These are phyloP conservation scores for Phrynocephalus forsythii DNA, from an alignment of 2,797 vertebrate genomes.

Conservation along the genomic window DNA sequence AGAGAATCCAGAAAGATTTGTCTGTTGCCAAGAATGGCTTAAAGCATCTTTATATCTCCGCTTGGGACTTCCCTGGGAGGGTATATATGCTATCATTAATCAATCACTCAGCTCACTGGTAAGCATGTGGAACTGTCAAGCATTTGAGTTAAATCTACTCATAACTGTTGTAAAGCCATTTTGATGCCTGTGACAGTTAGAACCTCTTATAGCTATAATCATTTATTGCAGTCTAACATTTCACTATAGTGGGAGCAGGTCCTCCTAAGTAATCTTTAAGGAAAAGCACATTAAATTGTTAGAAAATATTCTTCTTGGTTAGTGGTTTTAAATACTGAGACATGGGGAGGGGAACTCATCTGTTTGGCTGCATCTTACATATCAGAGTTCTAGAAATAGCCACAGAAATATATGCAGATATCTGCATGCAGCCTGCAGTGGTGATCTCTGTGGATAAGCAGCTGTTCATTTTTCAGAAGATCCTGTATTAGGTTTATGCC, in stretches of 20 bases:
- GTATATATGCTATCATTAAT: constrained; percentile 64
- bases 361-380: background rate
- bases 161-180: constrained; percentile 71
- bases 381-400: background rate
- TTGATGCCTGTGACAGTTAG: constrained; percentile 72
- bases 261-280: constrained; percentile 63
- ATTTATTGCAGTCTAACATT: constrained; percentile 69
- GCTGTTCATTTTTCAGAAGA: too few species aligned
- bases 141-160: constrained; percentile 68
- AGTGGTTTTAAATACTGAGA: constrained; percentile 42
- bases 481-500: too few species aligned
- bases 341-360: background rate
- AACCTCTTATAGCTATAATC: constrained; percentile 67
- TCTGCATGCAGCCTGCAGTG: too few species aligned
- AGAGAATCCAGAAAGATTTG: background rate
- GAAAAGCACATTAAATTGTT: constrained; percentile 67
- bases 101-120: constrained; percentile 57
- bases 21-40: constrained; percentile 40
- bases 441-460: too few species aligned
- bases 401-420: too few species aligned
- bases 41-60: constrained; percentile 46
- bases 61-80: constrained; percentile 45
- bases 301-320: constrained; percentile 49
- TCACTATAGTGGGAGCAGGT: constrained; percentile 42
- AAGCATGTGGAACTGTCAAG: constrained; percentile 67